phyloP scores from a whole-genome alignment of 1,140 invertebrate genomes.

The Schlechtendalia chinensis region DNA sequence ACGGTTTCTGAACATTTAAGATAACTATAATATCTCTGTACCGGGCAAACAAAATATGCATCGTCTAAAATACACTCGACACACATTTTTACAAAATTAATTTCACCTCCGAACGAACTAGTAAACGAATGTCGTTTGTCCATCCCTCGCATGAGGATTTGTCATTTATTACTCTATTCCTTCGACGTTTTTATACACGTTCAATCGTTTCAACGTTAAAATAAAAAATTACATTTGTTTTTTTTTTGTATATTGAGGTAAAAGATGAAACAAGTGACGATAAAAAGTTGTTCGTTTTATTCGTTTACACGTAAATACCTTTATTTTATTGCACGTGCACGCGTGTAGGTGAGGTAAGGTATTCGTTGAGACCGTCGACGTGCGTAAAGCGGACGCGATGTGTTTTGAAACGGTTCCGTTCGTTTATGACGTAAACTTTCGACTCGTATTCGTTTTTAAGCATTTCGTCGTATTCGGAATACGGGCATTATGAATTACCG shows the following conservation, averaged over 20 bases:
- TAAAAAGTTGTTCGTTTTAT: constrained; percentile 19
- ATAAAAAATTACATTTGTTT: constrained; percentile 2
- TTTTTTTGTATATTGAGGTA: not conserved
- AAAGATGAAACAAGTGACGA: constrained; percentile 16
- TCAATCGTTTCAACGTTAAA: not conserved
- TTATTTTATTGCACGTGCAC: not conserved
- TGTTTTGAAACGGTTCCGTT: not conserved
- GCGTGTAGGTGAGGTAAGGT: not conserved
- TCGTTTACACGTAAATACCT: not conserved
- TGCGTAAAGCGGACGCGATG: not conserved
- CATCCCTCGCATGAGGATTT: not conserved
- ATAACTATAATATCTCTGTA: too few relatives aligned
- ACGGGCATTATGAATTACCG: not conserved
- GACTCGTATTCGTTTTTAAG: not conserved
- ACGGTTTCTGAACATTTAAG: too few relatives aligned
- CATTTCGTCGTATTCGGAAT: too few relatives aligned
- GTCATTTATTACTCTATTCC: not conserved
- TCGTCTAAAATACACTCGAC: too few relatives aligned
- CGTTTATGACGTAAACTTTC: not conserved
- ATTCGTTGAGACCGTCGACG: constrained; percentile 3
- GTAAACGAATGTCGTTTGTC: too few relatives aligned
- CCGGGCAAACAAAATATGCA: too few relatives aligned
- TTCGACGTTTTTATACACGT: not conserved
- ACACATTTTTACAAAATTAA: too few relatives aligned
- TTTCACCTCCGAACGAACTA: too few relatives aligned